Base-by-base conservation (phyloP, 2,797 vertebrate genomes). In the Sebastes alutus region DNA sequence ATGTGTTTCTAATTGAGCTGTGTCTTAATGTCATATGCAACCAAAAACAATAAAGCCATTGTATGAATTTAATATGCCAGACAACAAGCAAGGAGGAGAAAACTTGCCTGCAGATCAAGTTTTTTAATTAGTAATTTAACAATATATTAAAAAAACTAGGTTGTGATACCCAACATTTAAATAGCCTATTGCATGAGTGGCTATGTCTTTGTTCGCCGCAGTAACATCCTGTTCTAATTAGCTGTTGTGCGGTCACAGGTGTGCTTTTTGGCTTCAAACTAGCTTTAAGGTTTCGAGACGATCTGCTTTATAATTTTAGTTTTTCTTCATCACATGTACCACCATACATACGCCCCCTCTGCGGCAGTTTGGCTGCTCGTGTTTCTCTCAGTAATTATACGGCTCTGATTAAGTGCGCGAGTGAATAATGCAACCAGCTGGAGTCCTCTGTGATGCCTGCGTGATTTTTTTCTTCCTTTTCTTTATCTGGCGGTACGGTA, bases 371-470 rank as follows among this genome's bases (percentile, higher is more conserved):
- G 38, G 38, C 82, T 63, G 56, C 83, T 83, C 46, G 55, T 67
- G 59, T 75, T 74, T 80, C 80, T 85, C 71, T 52, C 83, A 56
- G 78, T 87, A 84, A 91, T 92, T 88, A 82, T 72, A 80, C 69
- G 61, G 66, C 75, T 83, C 74, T 81, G 79, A 88, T 89, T 82
- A 72, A 85, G 67, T 67, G 80, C 23, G 27, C 72, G 73, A 77
- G 72, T 88, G 77, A 90, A 85, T 82, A 90, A 91, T 83, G 65
- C 72, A 81, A 72, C 55, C 78, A 78, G 76, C 80, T 73, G 54
- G 83, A 84, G 59, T 84, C 60, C 74, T 84, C 75, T 77, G 71
- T 72, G 69, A 83, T 59, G 82, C 74, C 72, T 73, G 56, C 12
- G 4, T 58, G 16, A 0, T 49, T 49, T 49, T 49, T 49, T 63